These are phyloP conservation scores for Mohoua ochrocephala DNA, from an alignment of 2,113 vertebrate species.

Conservation along the genomic window DNA sequence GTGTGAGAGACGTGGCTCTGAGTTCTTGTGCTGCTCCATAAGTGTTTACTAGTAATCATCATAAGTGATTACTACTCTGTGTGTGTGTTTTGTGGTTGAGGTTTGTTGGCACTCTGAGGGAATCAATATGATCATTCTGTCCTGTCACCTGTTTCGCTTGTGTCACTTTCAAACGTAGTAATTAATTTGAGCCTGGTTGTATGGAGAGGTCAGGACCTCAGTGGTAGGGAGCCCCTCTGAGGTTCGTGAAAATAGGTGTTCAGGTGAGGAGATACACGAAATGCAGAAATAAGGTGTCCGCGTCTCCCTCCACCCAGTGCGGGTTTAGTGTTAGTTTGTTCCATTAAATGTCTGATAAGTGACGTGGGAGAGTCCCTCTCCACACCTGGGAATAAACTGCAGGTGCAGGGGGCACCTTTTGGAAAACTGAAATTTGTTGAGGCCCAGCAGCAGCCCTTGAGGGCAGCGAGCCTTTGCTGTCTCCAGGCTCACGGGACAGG, in stretches of 20 bases:
- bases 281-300: neutral
- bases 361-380: neutral
- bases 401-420: neutral
- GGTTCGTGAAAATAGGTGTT: neutral
- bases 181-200: neutral
- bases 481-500: neutral
- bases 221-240: neutral
- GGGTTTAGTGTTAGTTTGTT: neutral
- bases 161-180: neutral
- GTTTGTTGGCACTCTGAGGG: neutral
- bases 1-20: neutral
- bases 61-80: neutral
- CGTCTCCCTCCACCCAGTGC: accelerated
- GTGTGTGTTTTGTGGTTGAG: neutral
- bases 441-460: neutral
- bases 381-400: neutral
- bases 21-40: neutral
- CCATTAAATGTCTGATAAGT: neutral
- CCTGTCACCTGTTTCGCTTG: neutral
- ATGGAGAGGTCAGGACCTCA: neutral
- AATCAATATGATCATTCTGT: neutral
- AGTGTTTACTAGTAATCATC: neutral
- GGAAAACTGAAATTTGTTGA: neutral
- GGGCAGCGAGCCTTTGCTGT: neutral
- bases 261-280: neutral